phyloP scores from a whole-genome alignment of 2,113 vertebrate species.

The Tympanuchus pallidicinctus region DNA sequence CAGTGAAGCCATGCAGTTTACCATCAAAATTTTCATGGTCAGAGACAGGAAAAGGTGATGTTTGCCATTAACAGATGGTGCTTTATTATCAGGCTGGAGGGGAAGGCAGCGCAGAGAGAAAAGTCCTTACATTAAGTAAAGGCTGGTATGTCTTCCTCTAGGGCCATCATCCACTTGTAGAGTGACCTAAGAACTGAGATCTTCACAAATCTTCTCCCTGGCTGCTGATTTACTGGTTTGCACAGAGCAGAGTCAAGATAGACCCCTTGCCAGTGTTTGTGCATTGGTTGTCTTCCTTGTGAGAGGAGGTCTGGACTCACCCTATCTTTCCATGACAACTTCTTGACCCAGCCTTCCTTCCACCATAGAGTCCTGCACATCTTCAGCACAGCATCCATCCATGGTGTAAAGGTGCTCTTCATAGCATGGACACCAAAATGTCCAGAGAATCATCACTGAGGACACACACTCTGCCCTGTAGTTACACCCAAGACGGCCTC shows the following conservation, averaged over 20 bases:
- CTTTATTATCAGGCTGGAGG: neutral
- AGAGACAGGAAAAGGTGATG: neutral
- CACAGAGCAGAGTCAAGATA: neutral
- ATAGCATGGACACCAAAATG: fast-evolving
- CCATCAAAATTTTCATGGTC: neutral
- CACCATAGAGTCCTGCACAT: neutral
- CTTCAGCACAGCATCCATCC: neutral
- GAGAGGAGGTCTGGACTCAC: neutral
- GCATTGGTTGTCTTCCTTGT: neutral
- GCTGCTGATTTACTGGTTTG: neutral
- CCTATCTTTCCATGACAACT: fast-evolving
- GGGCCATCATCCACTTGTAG: neutral
- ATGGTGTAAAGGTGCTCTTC: neutral
- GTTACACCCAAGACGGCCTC: neutral
- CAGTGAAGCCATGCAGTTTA: neutral
- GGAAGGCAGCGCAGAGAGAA: neutral
- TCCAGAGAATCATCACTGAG: neutral
- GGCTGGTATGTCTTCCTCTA: neutral
- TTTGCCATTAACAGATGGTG: neutral
- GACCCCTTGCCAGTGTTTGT: neutral
- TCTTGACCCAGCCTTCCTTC: neutral
- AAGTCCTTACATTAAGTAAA: neutral
- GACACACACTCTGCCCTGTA: neutral
- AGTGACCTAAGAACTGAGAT: neutral
- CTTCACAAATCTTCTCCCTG: neutral